phyloP scores from a whole-genome alignment of 2,113 vertebrate genomes.

The Conger conger region DNA sequence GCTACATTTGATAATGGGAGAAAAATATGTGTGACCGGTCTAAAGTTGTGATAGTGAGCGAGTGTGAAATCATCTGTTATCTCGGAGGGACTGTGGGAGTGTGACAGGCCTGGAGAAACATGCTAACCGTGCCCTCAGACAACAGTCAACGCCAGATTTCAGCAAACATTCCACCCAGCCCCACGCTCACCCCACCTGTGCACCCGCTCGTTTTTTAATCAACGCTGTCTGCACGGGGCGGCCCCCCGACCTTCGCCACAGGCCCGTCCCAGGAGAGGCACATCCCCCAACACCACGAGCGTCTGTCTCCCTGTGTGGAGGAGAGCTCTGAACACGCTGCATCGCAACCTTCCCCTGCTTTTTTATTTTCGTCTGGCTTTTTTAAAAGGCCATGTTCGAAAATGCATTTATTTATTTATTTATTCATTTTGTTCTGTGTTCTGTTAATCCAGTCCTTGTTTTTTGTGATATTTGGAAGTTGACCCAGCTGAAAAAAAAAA shows the following conservation, averaged over 20 bases:
- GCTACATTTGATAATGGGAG: neutral
- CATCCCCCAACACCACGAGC: neutral
- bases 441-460: slow-evolving; percentile 41
- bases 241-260: neutral
- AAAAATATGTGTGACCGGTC: neutral
- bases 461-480: slow-evolving; percentile 53
- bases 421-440: slow-evolving; percentile 53
- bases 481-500: slow-evolving; percentile 44
- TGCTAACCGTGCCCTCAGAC: neutral
- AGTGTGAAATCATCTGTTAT: neutral
- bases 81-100: neutral
- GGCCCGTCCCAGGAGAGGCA: neutral
- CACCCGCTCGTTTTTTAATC: neutral
- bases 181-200: neutral
- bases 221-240: neutral
- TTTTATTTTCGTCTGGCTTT: slow-evolving; percentile 30
- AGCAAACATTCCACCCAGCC: neutral
- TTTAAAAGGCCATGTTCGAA: slow-evolving; percentile 36
- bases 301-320: neutral
- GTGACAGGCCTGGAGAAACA: neutral
- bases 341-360: slow-evolving; percentile 5
- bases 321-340: neutral
- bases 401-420: too few species aligned
- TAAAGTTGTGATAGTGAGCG: neutral
- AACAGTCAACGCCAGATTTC: neutral